Percentiles rank a stretch among this genome's conserved stretches.
phyloP scores from a whole-genome alignment of 2,888 invertebrate species.

The Agriopis aurantiaria region DNA sequence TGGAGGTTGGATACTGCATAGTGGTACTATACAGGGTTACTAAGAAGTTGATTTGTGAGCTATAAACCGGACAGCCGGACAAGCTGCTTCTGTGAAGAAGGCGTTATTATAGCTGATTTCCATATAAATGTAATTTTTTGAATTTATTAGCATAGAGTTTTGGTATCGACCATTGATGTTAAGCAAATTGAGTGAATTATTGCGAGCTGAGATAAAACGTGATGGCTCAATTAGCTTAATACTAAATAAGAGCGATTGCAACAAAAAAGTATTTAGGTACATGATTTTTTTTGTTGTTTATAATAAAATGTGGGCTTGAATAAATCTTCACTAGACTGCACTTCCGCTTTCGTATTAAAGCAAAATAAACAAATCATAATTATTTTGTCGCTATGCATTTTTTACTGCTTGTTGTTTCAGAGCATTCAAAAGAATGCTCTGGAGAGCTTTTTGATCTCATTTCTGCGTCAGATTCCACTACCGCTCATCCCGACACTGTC shows the following conservation, averaged over 20 bases:
- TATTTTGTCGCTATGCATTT: too few species aligned
- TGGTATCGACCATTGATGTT: constrained; percentile 18
- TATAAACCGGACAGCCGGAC: constrained; percentile 40
- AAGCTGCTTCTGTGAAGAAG: constrained; percentile 36
- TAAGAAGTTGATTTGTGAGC: constrained; percentile 55
- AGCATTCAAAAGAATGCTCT: too few species aligned
- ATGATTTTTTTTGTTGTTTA: too few species aligned
- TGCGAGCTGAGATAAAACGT: background rate
- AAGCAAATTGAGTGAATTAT: constrained; percentile 28
- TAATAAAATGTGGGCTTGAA: too few species aligned
- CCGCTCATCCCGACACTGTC: too few species aligned
- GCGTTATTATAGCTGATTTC: constrained; percentile 37
- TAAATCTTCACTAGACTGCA: too few species aligned
- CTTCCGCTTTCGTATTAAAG: too few species aligned
- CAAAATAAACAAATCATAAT: too few species aligned
- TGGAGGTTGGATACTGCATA: background rate
- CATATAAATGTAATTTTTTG: constrained; percentile 37
- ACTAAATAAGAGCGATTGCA: background rate
- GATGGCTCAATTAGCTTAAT: constrained; percentile 13
- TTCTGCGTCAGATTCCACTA: too few species aligned
- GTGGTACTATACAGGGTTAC: constrained; percentile 40
- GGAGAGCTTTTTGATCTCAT: too few species aligned
- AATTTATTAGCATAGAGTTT: constrained; percentile 24
- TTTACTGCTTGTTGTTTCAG: too few species aligned
- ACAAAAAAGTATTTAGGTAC: too few species aligned